phyloP scores from a whole-genome alignment of 2,797 vertebrate species.

The Phoxinus dragarum region DNA sequence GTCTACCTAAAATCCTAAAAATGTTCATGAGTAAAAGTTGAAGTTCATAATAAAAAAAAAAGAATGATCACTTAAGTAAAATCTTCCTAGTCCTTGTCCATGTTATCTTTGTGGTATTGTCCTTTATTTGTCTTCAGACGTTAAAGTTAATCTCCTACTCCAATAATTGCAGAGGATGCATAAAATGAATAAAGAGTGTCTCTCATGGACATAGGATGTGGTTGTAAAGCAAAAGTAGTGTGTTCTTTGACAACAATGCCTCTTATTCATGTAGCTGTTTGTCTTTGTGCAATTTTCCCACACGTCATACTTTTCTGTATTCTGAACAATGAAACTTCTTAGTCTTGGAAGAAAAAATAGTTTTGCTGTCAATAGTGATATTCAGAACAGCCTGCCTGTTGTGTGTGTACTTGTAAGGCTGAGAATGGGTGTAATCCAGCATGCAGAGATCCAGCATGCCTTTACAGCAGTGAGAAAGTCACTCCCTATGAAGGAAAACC shows the following conservation, averaged over 20 bases:
- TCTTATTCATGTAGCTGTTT: slow-evolving; percentile 72
- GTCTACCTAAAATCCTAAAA: background rate
- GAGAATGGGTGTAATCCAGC: slow-evolving; percentile 29
- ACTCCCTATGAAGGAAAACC: slow-evolving; percentile 18
- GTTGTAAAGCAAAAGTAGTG: slow-evolving; percentile 26
- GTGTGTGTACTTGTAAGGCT: slow-evolving; percentile 19
- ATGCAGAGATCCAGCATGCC: slow-evolving; percentile 42
- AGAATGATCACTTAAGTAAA: background rate
- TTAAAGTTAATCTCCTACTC: background rate
- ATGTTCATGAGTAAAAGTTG: background rate
- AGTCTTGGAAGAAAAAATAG: slow-evolving; percentile 61
- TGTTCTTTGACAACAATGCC: slow-evolving; percentile 69
- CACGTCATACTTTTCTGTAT: slow-evolving; percentile 66
- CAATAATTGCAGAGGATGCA: background rate
- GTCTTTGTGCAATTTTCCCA: slow-evolving; percentile 68
- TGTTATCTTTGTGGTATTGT: background rate
- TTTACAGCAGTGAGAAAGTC: slow-evolving; percentile 30
- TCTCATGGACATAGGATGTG: background rate
- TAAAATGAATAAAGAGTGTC: background rate
- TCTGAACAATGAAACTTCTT: slow-evolving; percentile 64
- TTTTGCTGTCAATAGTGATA: slow-evolving; percentile 62
- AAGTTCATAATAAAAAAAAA: background rate
- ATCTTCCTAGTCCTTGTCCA: background rate
- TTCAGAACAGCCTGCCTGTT: slow-evolving; percentile 48
- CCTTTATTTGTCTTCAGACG: background rate